Conservation (phyloP, 1,140 invertebrate species). For the Rhyzopertha dominica region DNA sequence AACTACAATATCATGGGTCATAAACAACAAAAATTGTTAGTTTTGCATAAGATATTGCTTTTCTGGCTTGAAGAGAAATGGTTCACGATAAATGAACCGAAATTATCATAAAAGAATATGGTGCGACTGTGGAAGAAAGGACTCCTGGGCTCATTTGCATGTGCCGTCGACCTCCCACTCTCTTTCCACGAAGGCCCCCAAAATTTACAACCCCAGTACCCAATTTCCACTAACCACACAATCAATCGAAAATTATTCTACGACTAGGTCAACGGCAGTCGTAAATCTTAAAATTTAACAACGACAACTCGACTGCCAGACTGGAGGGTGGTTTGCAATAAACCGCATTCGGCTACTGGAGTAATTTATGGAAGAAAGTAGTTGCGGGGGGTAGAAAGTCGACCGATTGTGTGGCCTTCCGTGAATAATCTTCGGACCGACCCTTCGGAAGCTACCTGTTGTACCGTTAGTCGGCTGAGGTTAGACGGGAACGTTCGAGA, state of each 20-base stretch:
- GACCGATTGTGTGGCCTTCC: too few species aligned
- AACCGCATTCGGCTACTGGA: slow-evolving; percentile 17
- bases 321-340: slow-evolving; percentile 26
- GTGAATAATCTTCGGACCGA: too few species aligned
- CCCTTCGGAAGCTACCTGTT: too few species aligned
- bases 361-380: slow-evolving; percentile 17
- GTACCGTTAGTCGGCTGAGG: too few species aligned
- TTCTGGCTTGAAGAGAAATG: too few species aligned
- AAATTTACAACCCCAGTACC: not conserved
- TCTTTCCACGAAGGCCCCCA: not conserved
- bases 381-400: slow-evolving; percentile 21
- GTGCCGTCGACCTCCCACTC: not conserved
- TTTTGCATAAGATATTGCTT: too few species aligned
- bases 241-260: slow-evolving; percentile 1
- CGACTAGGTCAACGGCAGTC: slow-evolving; percentile 8
- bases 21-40: too few species aligned
- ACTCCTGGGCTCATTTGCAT: not conserved
- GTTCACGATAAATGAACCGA: too few species aligned
- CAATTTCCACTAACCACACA: not conserved
- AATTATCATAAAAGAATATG: not conserved
- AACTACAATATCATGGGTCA: too few species aligned
- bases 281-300: slow-evolving; percentile 3
- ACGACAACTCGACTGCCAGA: slow-evolving; percentile 7
- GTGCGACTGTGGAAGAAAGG: not conserved
- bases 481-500: too few species aligned